phyloP scores from a whole-genome alignment of 2,797 vertebrate species.

The Sorex maritimensis region DNA sequence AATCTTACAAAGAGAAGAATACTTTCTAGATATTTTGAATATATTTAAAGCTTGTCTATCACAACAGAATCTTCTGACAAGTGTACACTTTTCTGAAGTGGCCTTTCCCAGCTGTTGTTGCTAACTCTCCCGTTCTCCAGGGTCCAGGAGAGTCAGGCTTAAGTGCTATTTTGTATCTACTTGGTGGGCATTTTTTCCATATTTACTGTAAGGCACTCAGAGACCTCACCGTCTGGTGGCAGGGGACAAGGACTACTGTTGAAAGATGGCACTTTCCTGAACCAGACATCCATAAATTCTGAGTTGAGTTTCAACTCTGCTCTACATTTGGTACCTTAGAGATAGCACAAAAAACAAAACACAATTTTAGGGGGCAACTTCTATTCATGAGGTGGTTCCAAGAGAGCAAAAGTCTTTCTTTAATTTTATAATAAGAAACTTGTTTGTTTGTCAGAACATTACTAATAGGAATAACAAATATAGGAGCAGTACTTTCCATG shows the following conservation, averaged over 20 bases:
- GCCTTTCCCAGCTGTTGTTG: slow-evolving; percentile 38
- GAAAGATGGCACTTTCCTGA: neutral
- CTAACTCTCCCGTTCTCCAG: neutral
- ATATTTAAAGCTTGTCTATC: neutral
- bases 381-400: neutral
- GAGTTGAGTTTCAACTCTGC: neutral
- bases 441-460: too few species aligned
- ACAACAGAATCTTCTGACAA: neutral
- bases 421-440: too few species aligned
- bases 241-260: neutral
- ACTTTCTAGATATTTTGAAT: slow-evolving; percentile 35
- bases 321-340: neutral
- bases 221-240: neutral
- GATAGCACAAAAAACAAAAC: neutral
- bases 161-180: neutral
- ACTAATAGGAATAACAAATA: too few species aligned
- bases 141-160: neutral
- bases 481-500: too few species aligned
- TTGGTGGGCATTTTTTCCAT: neutral
- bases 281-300: neutral
- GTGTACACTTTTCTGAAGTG: neutral
- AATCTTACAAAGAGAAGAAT: neutral
- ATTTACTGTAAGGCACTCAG: neutral
- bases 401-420: neutral
- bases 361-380: neutral